Evolutionary conservation across 2,888 invertebrate species (phyloP).

Genomic region (Hymenopus coronatus): DNA sequence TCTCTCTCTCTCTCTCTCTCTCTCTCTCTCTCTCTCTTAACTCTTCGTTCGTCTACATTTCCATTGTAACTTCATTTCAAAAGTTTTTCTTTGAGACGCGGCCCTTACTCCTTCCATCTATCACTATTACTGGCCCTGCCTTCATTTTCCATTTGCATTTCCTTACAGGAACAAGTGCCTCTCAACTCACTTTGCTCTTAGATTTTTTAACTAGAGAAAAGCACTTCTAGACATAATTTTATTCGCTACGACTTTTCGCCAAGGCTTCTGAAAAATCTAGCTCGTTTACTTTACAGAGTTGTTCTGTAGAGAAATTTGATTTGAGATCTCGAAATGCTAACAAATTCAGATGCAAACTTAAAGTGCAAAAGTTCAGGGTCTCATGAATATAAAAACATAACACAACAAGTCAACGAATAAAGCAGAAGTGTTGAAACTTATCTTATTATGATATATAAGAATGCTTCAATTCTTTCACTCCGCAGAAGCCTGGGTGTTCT

Average conservation of each 20-base stretch:
- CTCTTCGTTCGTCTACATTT: background rate
- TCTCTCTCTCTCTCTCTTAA: background rate
- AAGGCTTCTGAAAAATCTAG: background rate
- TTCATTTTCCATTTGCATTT: background rate
- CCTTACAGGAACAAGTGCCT: background rate
- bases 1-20: background rate
- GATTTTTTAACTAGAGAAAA: background rate
- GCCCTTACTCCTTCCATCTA: background rate
- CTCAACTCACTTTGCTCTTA: background rate
- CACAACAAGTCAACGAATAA: too few relatives aligned
- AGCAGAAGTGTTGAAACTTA: too few relatives aligned
- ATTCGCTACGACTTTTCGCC: background rate
- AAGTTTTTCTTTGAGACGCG: background rate
- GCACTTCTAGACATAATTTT: background rate
- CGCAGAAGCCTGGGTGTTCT: too few relatives aligned
- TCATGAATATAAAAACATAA: too few relatives aligned
- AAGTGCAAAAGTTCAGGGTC: too few relatives aligned
- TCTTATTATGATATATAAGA: too few relatives aligned
- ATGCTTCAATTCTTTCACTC: too few relatives aligned
- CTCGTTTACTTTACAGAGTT: background rate
- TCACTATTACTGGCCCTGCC: background rate
- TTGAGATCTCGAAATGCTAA: background rate
- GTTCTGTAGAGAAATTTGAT: background rate
- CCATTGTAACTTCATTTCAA: background rate
- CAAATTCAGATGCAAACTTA: too few relatives aligned